A percentile compares a stretch with the other conserved stretches of the same genome.
Evolutionary conservation across 2,113 vertebrate species (phyloP).

Genomic region (Erpornis zantholeuca): DNA sequence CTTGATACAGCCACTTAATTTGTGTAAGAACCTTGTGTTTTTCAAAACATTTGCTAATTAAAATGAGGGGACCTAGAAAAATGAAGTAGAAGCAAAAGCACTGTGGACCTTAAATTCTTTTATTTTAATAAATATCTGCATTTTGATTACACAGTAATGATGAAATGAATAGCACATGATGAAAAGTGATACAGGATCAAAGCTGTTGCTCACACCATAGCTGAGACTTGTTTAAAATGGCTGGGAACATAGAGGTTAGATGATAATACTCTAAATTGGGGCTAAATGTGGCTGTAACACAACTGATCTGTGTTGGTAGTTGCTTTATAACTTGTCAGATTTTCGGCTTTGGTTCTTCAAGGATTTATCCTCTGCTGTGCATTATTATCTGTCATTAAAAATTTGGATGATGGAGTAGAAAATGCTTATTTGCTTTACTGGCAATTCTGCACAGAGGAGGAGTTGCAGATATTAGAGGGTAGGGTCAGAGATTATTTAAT

Average conservation of each 20-base stretch:
- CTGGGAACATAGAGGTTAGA: not conserved
- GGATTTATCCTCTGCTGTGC: not conserved
- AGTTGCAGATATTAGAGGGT: not conserved
- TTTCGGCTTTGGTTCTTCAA: not conserved
- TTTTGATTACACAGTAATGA: slow-evolving; percentile 59
- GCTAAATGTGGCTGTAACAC: not conserved
- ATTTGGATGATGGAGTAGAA: not conserved
- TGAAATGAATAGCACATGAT: slow-evolving; percentile 63
- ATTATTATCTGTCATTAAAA: not conserved
- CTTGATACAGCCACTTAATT: slow-evolving; percentile 26
- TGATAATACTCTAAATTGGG: not conserved
- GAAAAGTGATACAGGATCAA: slow-evolving; percentile 53
- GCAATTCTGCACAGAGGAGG: not conserved
- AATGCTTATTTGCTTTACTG: not conserved
- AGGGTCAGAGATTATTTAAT: not conserved
- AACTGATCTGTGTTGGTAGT: not conserved
- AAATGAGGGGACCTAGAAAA: slow-evolving; percentile 48
- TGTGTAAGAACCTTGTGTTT: slow-evolving; percentile 42
- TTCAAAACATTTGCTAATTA: slow-evolving; percentile 62
- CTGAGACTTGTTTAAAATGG: slow-evolving; percentile 24
- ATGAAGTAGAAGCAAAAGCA: slow-evolving; percentile 40
- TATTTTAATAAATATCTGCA: slow-evolving; percentile 70
- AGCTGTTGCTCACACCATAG: not conserved
- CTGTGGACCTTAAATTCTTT: slow-evolving; percentile 15
- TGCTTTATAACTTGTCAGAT: not conserved